These are phyloP conservation scores for Phalacrocorax pelagicus DNA, from an alignment of 2,113 vertebrate species.

Conservation along the genomic window DNA sequence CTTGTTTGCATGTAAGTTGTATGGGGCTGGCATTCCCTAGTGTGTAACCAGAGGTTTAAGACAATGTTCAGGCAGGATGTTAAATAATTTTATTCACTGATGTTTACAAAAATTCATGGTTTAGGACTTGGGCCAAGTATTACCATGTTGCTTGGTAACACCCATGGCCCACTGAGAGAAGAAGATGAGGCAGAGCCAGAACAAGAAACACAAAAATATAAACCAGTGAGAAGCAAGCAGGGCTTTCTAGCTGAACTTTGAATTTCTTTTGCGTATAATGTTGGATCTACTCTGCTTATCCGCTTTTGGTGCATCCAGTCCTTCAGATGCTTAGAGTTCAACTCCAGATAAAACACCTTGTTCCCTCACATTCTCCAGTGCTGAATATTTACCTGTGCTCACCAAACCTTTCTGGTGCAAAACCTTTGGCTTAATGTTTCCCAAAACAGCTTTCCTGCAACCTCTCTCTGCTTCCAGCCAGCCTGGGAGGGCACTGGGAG, in stretches of 20 bases:
- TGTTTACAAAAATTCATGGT: constrained; percentile 37
- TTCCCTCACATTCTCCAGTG: not conserved
- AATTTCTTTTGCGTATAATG: not conserved
- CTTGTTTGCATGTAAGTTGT: not conserved
- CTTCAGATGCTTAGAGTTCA: not conserved
- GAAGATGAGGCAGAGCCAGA: constrained; percentile 21
- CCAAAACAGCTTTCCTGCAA: not conserved
- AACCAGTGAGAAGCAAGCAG: not conserved
- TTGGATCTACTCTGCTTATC: not conserved
- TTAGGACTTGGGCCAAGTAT: not conserved
- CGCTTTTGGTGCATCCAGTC: not conserved
- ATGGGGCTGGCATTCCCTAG: not conserved
- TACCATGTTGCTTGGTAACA: constrained; percentile 34
- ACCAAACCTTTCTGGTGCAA: not conserved
- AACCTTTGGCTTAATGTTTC: not conserved
- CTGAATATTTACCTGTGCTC: not conserved
- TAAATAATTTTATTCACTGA: constrained; percentile 35
- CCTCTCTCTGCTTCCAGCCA: not conserved
- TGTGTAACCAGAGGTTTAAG: not conserved
- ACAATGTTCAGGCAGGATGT: constrained; percentile 28
- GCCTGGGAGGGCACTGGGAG: not conserved
- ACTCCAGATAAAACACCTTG: not conserved
- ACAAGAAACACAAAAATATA: not conserved
- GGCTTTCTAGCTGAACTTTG: not conserved
- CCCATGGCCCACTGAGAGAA: constrained; percentile 22